phyloP scores from a whole-genome alignment of 92 coral and sea anemone genomes.

The Diadumene lineata region DNA sequence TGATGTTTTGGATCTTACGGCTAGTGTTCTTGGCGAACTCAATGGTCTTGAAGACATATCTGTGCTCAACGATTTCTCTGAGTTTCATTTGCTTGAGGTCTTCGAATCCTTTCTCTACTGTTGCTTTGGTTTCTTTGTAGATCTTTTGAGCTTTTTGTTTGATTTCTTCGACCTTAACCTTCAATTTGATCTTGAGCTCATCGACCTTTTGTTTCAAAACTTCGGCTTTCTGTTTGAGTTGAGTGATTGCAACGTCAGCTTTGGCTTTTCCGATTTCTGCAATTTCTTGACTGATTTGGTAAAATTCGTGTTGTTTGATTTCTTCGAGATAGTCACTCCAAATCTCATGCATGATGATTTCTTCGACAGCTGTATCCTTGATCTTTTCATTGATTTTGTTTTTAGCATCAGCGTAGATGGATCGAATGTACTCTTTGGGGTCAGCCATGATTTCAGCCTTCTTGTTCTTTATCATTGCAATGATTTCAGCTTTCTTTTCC shows the following conservation, averaged over 20 bases:
- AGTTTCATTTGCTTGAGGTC: conserved; percentile 77
- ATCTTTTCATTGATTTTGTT: conserved; percentile 34
- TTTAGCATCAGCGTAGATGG: conserved; percentile 35
- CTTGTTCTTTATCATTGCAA: too few species aligned
- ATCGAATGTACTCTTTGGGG: conserved; percentile 34
- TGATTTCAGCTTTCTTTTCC: conserved; percentile 44
- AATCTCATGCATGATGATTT: conserved; percentile 61
- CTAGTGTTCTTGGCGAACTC: conserved; percentile 67
- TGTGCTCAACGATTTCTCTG: conserved; percentile 80
- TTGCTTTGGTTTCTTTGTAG: conserved; percentile 25
- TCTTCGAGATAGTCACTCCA: conserved; percentile 77
- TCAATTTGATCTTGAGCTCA: conserved; percentile 37
- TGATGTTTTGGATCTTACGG: conserved; percentile 48
- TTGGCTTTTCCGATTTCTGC: conserved; percentile 35
- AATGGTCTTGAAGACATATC: conserved; percentile 65
- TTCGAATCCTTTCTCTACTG: conserved; percentile 55
- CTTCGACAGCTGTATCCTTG: conserved; percentile 54
- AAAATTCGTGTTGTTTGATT: conserved; percentile 66
- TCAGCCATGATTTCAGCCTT: conserved; percentile 42
- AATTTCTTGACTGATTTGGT: conserved; percentile 42
- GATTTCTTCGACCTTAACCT: conserved; percentile 48
- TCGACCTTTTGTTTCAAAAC: conserved; percentile 38
- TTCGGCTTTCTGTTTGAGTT: conserved; percentile 25
- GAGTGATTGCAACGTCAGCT: conserved; percentile 30
- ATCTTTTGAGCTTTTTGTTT: conserved; percentile 18